Percentiles rank a stretch among this genome's conserved stretches.
phyloP scores from a whole-genome alignment of 23 tunicate species.

The Aplidium turbinatum region DNA sequence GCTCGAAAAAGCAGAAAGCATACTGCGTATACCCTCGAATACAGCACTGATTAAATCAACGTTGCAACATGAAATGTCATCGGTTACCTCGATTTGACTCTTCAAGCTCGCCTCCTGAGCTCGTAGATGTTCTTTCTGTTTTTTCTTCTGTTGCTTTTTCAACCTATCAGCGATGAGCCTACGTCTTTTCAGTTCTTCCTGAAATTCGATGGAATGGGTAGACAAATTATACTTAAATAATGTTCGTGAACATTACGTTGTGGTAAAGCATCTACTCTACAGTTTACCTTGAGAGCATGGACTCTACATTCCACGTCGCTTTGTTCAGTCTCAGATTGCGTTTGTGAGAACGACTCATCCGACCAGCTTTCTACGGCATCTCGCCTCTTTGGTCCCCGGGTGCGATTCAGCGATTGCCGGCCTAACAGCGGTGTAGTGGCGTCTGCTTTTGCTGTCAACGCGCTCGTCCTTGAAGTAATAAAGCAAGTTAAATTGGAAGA shows the following conservation, averaged over 20 bases:
- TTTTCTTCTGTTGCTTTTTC: conserved; percentile 82
- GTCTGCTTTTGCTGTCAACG: not conserved
- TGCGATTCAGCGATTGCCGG: not conserved
- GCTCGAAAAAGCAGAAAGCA: too few species aligned
- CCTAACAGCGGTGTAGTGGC: conserved; percentile 26
- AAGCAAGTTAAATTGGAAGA: too few species aligned
- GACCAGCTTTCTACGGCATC: conserved; percentile 69
- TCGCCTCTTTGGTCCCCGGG: not conserved
- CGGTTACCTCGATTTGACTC: conserved; percentile 88
- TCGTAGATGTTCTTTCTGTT: conserved; percentile 76
- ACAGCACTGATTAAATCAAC: too few species aligned
- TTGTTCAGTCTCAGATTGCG: conserved; percentile 94
- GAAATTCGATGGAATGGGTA: too few species aligned
- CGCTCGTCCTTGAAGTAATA: not conserved
- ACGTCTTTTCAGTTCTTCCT: conserved; percentile 81
- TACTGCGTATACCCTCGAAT: too few species aligned
- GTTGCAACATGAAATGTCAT: too few species aligned
- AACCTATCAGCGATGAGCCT: conserved; percentile 81
- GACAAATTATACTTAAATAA: conserved; percentile 2
- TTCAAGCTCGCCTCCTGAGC: conserved; percentile 92
- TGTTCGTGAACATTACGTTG: too few species aligned
- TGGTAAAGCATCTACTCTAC: too few species aligned
- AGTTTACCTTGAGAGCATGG: conserved; percentile 69
- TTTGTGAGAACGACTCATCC: conserved; percentile 92
- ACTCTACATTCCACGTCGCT: conserved; percentile 93